Conservation (phyloP, 2,113 vertebrate species). For the Rhea pennata region DNA sequence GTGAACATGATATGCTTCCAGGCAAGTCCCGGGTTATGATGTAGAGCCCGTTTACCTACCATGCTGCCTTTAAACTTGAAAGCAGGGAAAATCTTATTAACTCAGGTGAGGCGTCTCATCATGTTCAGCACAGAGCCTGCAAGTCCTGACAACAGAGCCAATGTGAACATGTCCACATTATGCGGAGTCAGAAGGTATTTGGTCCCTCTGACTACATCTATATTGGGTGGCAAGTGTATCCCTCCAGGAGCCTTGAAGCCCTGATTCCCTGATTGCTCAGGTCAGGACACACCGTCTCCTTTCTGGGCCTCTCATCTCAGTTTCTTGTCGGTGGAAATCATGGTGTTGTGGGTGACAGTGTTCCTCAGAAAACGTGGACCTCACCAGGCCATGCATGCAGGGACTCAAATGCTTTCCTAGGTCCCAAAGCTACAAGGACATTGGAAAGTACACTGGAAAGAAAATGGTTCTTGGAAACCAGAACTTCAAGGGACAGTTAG, state of each 20-base stretch:
- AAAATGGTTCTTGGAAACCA: background rate
- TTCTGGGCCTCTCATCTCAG: background rate
- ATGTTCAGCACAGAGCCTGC: background rate
- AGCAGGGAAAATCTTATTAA: background rate
- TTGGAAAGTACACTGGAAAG: background rate
- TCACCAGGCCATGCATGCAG: background rate
- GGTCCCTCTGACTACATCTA: background rate
- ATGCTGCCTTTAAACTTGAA: background rate
- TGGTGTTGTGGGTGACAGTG: fast-evolving
- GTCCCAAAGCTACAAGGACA: background rate
- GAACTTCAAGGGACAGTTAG: background rate
- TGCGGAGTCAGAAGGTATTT: background rate
- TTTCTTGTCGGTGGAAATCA: background rate
- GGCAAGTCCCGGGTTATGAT: background rate
- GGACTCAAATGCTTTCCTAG: background rate
- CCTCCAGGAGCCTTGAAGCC: background rate
- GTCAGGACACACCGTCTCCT: background rate
- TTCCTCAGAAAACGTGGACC: background rate
- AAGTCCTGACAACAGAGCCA: background rate
- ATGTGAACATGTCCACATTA: background rate
- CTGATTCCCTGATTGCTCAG: background rate
- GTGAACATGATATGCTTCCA: background rate
- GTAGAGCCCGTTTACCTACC: background rate
- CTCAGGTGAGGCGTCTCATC: background rate
- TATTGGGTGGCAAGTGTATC: background rate